Evolutionary conservation across 2,888 invertebrate genomes (phyloP).

Genomic region (Agrotis exclamationis): DNA sequence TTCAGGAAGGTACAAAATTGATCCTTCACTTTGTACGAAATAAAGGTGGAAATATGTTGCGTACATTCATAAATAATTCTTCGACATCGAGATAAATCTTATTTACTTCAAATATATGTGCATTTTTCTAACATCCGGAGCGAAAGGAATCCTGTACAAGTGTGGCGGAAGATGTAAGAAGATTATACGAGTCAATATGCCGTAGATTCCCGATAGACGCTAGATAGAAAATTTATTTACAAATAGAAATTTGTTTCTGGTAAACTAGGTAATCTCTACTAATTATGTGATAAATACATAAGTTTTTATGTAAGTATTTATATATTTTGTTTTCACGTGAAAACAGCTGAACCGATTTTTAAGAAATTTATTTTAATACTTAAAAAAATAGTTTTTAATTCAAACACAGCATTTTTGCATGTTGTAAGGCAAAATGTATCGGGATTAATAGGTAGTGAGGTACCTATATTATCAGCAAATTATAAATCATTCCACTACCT

Average conservation of each 20-base stretch:
- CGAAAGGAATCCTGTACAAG: not conserved
- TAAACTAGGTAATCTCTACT: not conserved
- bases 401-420: too few relatives aligned
- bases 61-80: conserved; percentile 46
- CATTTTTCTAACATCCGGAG: conserved; percentile 19
- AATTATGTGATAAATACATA: too few relatives aligned
- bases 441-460: too few relatives aligned
- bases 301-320: too few relatives aligned
- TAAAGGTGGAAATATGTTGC: conserved; percentile 17
- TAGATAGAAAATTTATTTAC: not conserved
- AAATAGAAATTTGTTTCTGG: too few relatives aligned
- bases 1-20: conserved; percentile 7
- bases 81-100: conserved; percentile 37
- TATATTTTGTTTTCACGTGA: too few relatives aligned
- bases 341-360: too few relatives aligned
- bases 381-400: too few relatives aligned
- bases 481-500: too few relatives aligned
- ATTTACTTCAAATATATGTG: conserved; percentile 45
- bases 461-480: too few relatives aligned
- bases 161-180: conserved; percentile 12
- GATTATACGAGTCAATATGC: not conserved
- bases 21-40: conserved; percentile 19
- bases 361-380: too few relatives aligned
- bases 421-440: too few relatives aligned
- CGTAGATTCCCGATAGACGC: not conserved